Evolutionary conservation across 2,797 vertebrate species (phyloP).

Genomic region (Poliocrania exsul): DNA sequence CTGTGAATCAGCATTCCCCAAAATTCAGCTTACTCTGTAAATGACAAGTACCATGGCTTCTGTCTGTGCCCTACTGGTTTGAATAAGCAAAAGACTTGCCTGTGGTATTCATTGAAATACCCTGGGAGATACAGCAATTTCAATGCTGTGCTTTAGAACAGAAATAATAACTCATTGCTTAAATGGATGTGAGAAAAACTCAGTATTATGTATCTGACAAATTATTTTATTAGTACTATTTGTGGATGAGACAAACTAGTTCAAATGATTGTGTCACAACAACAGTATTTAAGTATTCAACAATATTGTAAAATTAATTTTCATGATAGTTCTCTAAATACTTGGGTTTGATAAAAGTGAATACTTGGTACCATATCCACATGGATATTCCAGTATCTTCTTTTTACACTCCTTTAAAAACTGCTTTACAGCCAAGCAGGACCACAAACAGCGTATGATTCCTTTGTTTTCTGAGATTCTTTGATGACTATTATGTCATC

Average conservation of each 20-base stretch:
- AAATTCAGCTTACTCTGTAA: not conserved
- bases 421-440: not conserved
- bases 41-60: not conserved
- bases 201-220: not conserved
- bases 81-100: not conserved
- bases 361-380: not conserved
- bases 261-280: not conserved
- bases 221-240: not conserved
- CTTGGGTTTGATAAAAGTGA: not conserved
- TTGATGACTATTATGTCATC: not conserved
- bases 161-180: not conserved
- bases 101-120: not conserved
- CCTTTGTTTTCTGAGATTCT: not conserved
- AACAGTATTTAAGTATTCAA: not conserved
- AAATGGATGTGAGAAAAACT: not conserved
- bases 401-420: not conserved
- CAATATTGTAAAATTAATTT: not conserved
- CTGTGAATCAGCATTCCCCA: conserved; percentile 2
- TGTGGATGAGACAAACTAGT: not conserved
- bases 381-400: not conserved
- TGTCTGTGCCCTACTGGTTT: not conserved
- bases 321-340: not conserved
- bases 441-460: not conserved
- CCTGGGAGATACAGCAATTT: not conserved
- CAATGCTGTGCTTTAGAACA: not conserved